Conservation (phyloP, 2,797 vertebrate genomes). For the Coluber constrictor region DNA sequence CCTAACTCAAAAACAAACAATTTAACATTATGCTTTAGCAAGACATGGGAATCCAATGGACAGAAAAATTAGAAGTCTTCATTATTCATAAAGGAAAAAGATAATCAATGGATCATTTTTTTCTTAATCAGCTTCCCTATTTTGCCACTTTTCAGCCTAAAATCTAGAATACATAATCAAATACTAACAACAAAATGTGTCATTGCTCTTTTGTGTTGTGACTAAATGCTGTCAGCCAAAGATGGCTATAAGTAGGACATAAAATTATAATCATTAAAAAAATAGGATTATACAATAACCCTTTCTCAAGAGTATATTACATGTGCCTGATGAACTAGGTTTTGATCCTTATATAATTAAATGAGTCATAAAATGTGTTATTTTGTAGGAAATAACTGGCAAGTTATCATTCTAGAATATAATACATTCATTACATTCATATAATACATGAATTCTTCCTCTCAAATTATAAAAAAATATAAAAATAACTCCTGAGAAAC, state of each 20-base stretch:
- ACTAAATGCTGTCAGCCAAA: background rate
- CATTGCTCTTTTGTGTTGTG: background rate
- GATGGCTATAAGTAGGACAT: background rate
- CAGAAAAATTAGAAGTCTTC: background rate
- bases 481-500: background rate
- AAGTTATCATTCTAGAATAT: background rate
- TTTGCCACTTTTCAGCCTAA: background rate
- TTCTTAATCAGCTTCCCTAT: background rate
- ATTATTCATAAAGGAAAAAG: background rate
- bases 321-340: background rate
- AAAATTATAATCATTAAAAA: background rate
- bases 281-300: background rate
- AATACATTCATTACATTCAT: background rate
- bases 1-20: background rate
- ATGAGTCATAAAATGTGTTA: background rate
- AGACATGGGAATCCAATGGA: background rate
- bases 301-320: background rate
- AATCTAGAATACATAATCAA: background rate
- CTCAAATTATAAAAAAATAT: background rate
- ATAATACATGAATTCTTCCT: background rate
- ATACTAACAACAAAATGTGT: background rate
- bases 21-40: background rate
- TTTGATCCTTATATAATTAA: background rate
- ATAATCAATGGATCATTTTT: background rate
- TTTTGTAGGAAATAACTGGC: background rate